Evolutionary conservation across 2,113 vertebrate species (phyloP).

Genomic region (Gobius niger): DNA sequence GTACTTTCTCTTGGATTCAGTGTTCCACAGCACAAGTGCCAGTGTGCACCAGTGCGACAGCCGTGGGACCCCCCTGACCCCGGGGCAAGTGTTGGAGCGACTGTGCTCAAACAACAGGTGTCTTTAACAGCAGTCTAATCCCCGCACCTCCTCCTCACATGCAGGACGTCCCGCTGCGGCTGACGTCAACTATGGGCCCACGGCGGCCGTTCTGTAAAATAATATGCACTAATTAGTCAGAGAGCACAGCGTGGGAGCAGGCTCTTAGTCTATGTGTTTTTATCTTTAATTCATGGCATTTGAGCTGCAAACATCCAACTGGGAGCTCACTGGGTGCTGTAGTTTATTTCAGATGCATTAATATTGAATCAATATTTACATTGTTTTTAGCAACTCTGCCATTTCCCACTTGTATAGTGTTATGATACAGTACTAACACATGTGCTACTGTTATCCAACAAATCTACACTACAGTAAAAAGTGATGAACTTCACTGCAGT

Average conservation of each 20-base stretch:
- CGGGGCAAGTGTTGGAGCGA: conserved; percentile 66
- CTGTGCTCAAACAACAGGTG: conserved; percentile 76
- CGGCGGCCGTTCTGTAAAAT: conserved; percentile 12
- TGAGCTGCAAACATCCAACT: not conserved
- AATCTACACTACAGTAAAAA: not conserved
- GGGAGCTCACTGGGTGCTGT: not conserved
- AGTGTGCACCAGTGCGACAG: conserved; percentile 64
- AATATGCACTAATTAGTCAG: conserved; percentile 22
- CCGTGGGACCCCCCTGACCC: conserved; percentile 56
- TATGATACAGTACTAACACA: not conserved
- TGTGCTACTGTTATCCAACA: too few species aligned
- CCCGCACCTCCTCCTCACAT: conserved; percentile 25
- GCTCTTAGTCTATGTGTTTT: conserved; percentile 4
- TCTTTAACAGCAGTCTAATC: conserved; percentile 49
- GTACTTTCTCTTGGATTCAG: conserved; percentile 23
- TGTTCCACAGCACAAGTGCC: conserved; percentile 69
- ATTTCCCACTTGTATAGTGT: not conserved
- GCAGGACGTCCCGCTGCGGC: conserved; percentile 23
- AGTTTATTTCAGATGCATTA: not conserved
- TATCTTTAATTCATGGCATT: conserved; percentile 12
- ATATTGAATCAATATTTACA: conserved; percentile 1
- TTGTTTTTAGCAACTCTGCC: not conserved
- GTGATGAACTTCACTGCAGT: not conserved
- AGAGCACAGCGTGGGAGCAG: not conserved
- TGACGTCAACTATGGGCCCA: conserved; percentile 55